Conservation (phyloP, 2,797 vertebrate genomes). For the Sebastes kiyomatsui region DNA sequence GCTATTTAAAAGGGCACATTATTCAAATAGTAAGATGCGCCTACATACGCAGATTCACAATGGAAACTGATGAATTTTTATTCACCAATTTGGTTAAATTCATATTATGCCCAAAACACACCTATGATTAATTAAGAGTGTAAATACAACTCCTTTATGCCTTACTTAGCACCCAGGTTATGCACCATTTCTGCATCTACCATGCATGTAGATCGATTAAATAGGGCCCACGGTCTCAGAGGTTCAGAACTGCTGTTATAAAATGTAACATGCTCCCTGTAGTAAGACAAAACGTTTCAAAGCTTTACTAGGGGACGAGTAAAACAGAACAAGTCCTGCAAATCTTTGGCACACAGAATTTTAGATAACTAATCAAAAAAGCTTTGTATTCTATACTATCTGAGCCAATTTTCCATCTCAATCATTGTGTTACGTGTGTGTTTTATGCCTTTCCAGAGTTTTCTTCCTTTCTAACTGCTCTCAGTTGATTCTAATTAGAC, state of each 20-base stretch:
- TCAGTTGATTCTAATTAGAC: constrained; percentile 60
- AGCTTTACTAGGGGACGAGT: neutral
- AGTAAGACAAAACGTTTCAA: neutral
- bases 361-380: neutral
- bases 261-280: neutral
- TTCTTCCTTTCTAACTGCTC: constrained; percentile 10
- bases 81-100: neutral
- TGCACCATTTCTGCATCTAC: neutral
- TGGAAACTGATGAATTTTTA: neutral
- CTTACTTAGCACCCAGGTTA: neutral
- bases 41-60: neutral
- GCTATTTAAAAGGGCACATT: neutral
- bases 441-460: neutral
- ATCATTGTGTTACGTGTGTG: neutral
- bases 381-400: neutral
- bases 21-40: too few species aligned
- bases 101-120: neutral
- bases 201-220: neutral
- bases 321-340: neutral
- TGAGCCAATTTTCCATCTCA: neutral
- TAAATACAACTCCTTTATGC: neutral
- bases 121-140: neutral
- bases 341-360: neutral
- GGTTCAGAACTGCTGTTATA: neutral
- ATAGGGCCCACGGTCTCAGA: neutral